These are phyloP conservation scores for Microplitis demolitor DNA, from an alignment of 1,140 invertebrate genomes.

Conservation along the genomic window DNA sequence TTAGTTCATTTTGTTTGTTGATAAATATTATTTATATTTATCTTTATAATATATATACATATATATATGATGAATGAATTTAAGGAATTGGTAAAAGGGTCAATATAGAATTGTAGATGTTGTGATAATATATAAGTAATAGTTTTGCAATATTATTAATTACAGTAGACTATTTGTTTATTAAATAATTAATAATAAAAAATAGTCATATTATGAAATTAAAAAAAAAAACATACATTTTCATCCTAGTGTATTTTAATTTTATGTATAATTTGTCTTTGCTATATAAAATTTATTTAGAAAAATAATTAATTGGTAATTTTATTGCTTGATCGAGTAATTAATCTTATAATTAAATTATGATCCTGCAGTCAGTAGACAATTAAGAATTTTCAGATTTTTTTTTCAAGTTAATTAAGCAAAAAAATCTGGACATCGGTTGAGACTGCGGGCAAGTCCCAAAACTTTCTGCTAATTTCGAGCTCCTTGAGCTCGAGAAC, in stretches of 20 bases:
- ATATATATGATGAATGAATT: not conserved
- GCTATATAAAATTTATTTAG: not conserved
- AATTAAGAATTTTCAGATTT: too few species aligned
- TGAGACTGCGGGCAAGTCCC: too few species aligned
- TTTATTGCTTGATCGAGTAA: too few species aligned
- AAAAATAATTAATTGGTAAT: not conserved
- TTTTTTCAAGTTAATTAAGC: too few species aligned
- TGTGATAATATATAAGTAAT: not conserved
- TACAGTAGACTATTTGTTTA: not conserved
- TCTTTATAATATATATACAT: not conserved
- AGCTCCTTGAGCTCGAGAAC: too few species aligned
- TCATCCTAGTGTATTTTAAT: not conserved
- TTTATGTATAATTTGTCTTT: not conserved
- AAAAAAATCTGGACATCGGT: too few species aligned
- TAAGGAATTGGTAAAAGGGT: not conserved
- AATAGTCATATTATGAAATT: not conserved
- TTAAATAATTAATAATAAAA: not conserved
- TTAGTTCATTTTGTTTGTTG: not conserved
- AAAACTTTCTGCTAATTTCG: too few species aligned
- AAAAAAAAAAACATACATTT: not conserved
- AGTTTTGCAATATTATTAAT: not conserved
- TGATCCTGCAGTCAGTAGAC: too few species aligned
- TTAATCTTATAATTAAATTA: too few species aligned
- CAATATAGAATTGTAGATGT: conserved; percentile 2
- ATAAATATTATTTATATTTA: not conserved